Percentiles rank a stretch among this genome's conserved stretches.
Conservation (phyloP, 1,140 invertebrate genomes). For the Batillaria attramentaria region DNA sequence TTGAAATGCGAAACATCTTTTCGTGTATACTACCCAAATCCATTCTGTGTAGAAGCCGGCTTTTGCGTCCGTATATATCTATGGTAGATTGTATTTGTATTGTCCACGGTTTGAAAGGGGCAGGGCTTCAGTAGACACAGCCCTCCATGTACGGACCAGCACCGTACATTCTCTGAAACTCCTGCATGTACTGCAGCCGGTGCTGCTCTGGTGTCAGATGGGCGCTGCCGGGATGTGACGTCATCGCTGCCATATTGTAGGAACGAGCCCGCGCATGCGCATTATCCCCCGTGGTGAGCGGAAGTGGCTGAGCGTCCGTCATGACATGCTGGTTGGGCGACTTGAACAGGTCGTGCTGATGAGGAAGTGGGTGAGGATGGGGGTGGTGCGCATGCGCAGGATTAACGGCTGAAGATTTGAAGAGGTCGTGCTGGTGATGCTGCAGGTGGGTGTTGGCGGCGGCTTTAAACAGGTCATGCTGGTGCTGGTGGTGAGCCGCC, state of each 20-base stretch:
- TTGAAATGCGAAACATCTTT: too few relatives aligned
- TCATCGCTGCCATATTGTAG: conserved; percentile 33
- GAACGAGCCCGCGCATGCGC: conserved; percentile 12
- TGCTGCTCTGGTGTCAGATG: conserved; percentile 54
- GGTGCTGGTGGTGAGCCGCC: conserved; percentile 14
- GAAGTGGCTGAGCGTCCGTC: conserved; percentile 17
- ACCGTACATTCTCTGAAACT: conserved; percentile 64
- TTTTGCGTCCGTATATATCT: too few relatives aligned
- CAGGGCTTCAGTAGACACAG: conserved; percentile 63
- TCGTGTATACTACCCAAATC: too few relatives aligned
- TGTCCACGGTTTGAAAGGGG: too few relatives aligned
- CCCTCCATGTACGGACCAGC: conserved; percentile 66
- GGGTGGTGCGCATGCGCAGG: conserved; percentile 5
- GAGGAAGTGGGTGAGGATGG: conserved; percentile 7
- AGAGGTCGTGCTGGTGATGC: conserved; percentile 21
- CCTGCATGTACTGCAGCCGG: conserved; percentile 64
- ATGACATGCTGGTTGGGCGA: neutral
- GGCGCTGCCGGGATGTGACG: conserved; percentile 23
- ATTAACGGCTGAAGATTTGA: conserved; percentile 2
- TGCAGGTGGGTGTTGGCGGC: conserved; percentile 5
- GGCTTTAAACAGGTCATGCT: conserved; percentile 24
- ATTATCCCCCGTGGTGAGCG: conserved; percentile 8
- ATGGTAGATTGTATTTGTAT: too few relatives aligned
- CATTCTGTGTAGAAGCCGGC: too few relatives aligned
- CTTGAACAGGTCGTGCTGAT: conserved; percentile 25